Evolutionary conservation across 2,797 vertebrate genomes (phyloP).

Genomic region (Anas flavirostris): DNA sequence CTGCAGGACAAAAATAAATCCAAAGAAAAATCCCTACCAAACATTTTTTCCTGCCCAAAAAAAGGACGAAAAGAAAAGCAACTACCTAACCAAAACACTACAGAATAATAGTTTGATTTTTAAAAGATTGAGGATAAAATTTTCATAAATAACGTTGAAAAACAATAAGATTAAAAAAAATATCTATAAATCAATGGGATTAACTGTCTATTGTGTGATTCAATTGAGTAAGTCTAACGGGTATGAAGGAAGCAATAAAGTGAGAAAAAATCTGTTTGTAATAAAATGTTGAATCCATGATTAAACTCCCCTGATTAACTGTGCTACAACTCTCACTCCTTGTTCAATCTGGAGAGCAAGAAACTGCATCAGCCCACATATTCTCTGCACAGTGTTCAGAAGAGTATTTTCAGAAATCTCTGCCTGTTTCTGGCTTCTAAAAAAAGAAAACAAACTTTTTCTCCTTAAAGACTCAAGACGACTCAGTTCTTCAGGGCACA

Average conservation of each 20-base stretch:
- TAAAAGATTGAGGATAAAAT: not conserved
- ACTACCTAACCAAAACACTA: not conserved
- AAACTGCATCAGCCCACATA: not conserved
- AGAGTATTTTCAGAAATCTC: not conserved
- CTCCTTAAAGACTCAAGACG: not conserved
- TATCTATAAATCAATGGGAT: not conserved
- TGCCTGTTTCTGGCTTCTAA: not conserved
- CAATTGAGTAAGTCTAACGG: not conserved
- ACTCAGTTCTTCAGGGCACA: not conserved
- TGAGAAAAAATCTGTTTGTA: not conserved
- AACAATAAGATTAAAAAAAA: not conserved
- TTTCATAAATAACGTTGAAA: not conserved
- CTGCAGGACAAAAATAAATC: not conserved
- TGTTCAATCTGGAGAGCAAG: not conserved
- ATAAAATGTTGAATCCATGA: not conserved
- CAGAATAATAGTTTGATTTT: not conserved
- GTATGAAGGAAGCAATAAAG: not conserved
- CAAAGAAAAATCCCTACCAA: not conserved
- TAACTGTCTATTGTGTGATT: not conserved
- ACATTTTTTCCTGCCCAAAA: not conserved
- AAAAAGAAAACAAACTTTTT: not conserved
- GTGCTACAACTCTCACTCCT: not conserved
- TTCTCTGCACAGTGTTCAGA: not conserved
- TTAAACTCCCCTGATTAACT: not conserved
- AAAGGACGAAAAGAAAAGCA: not conserved